Base-by-base conservation (phyloP, 2,113 vertebrate genomes). In the Agapornis roseicollis region DNA sequence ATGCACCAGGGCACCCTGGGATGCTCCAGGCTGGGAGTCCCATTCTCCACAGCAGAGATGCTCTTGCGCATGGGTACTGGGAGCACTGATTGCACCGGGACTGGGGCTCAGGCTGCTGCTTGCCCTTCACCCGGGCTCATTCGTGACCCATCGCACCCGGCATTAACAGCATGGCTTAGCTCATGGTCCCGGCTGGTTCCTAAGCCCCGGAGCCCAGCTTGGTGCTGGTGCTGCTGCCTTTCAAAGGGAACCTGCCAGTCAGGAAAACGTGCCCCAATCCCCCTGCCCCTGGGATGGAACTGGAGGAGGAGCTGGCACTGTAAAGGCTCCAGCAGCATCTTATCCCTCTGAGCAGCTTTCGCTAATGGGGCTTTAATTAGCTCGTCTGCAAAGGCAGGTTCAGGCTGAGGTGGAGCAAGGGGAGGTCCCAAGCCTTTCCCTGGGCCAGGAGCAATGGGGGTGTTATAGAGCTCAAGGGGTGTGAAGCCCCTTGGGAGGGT, bases 331-430 rank as follows among this genome's bases (percentile, higher is more conserved):
- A 8, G 84, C 89, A 93, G 70, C 92, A 94, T 93, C 92, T 97
- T 87, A 96, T 96, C 93, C 86, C 66, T 80, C 92, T 96, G 92
- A 97, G 96, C 90, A 93, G 96, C 95, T 97, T 96, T 95, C 85
- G 92, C 88, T 97, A 94, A 96, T 93, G 88, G 94, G 28, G 95
- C 88, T 97, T 97, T 96, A 96, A 96, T 94, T 91, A 96, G 88
- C 73, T 47, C 0, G 8, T 33, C 85, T 87, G 79, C 83, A 85
- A 39, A 72, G 74, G 92, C 93, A 49, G 89, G 69, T 86, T 94
- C 77, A 87, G 89, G 65, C 72, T n/a, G 47, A 56, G 89, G 61
- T 81, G 87, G 89, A 80, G 80, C 37, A 15, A 53, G 31, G 9
- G 74, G 41, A 65, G 64, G 46, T 22, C 35, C 41, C 3, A 4